Evolutionary conservation across 1,140 invertebrate genomes (phyloP).

Genomic region (Tenebrio molitor): DNA sequence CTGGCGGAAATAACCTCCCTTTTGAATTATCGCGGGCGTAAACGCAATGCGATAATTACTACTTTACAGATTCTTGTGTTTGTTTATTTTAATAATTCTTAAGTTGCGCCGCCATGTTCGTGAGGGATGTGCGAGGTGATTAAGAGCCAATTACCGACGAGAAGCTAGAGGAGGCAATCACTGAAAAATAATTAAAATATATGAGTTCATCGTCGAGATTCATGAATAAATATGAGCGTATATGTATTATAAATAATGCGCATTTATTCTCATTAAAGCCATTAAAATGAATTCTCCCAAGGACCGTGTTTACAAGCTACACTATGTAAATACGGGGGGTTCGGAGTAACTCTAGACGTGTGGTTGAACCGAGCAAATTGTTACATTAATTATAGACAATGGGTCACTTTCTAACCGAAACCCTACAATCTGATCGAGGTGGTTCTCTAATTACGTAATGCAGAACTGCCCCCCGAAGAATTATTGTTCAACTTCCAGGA

Average conservation of each 20-base stretch:
- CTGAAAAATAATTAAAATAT: slow-evolving; percentile 37
- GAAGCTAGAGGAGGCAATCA: slow-evolving; percentile 23
- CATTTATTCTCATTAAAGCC: slow-evolving; percentile 26
- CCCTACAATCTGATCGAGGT: slow-evolving; percentile 22
- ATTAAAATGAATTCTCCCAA: slow-evolving; percentile 25
- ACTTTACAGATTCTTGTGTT: neutral
- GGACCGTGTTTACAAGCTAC: slow-evolving; percentile 23
- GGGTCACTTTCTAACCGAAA: slow-evolving; percentile 14
- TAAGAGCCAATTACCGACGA: slow-evolving; percentile 2
- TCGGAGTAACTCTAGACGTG: slow-evolving; percentile 12
- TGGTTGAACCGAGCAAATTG: slow-evolving; percentile 7
- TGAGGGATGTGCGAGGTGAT: neutral
- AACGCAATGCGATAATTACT: neutral
- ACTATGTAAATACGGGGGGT: slow-evolving; percentile 13
- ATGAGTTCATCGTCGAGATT: neutral
- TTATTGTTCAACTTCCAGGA: neutral
- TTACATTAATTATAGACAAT: slow-evolving; percentile 33
- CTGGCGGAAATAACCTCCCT: neutral
- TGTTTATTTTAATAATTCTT: slow-evolving; percentile 18
- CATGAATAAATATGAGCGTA: slow-evolving; percentile 32
- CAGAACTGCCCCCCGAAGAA: neutral
- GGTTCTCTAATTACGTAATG: slow-evolving; percentile 22
- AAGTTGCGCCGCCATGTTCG: neutral
- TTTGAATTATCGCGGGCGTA: slow-evolving; percentile 4
- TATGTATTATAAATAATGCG: slow-evolving; percentile 32